phyloP scores from a whole-genome alignment of 2,888 invertebrate genomes.

The Limnephilus marmoratus region DNA sequence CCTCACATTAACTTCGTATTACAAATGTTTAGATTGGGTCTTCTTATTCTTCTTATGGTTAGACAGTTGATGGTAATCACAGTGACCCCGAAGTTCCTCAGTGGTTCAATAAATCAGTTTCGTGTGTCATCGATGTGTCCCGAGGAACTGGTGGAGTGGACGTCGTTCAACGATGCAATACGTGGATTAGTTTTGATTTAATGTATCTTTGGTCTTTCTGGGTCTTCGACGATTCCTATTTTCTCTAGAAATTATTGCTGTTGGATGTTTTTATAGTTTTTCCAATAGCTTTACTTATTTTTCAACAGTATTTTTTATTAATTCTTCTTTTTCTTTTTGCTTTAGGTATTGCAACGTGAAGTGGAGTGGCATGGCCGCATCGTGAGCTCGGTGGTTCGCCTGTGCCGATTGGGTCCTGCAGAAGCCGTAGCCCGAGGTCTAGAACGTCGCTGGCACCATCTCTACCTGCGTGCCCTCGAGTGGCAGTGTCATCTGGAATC shows the following conservation, averaged over 20 bases:
- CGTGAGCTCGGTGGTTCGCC: slow-evolving; percentile 86
- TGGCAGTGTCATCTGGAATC: slow-evolving; percentile 95
- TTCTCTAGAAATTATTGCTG: background rate
- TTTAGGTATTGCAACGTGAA: slow-evolving; percentile 93
- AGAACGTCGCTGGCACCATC: slow-evolving; percentile 92
- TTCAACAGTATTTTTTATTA: background rate
- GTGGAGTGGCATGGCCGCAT: slow-evolving; percentile 94
- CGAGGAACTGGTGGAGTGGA: background rate
- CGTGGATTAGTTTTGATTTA: background rate
- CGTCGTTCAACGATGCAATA: background rate
- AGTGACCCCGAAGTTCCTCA: no score
- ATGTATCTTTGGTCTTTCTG: background rate
- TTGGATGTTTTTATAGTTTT: background rate
- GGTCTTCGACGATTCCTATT: background rate
- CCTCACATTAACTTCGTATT: no score
- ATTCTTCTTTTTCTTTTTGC: slow-evolving; percentile 65
- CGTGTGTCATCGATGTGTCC: background rate
- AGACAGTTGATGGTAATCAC: no score
- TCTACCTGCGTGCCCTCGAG: slow-evolving; percentile 93
- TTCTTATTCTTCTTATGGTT: no score
- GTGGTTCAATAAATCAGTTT: no score
- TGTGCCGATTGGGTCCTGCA: slow-evolving; percentile 80
- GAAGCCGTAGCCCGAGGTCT: slow-evolving; percentile 83
- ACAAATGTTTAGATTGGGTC: no score
- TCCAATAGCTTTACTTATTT: background rate